These are phyloP conservation scores for Phyto melanocephala DNA, from an alignment of 2,888 invertebrate species.

Conservation along the genomic window DNA sequence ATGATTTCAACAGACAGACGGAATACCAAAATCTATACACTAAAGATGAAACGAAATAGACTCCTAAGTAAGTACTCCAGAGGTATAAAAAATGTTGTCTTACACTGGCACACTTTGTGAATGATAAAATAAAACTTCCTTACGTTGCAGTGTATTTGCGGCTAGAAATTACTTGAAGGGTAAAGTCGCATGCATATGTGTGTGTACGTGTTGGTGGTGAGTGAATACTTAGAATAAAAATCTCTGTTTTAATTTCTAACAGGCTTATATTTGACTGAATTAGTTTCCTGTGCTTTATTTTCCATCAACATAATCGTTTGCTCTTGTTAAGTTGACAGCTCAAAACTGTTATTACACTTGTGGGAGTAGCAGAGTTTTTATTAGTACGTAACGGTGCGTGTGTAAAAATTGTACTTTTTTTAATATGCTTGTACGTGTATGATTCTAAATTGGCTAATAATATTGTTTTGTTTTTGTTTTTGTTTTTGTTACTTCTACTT, in stretches of 20 bases:
- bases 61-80: too few relatives aligned
- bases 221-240: not conserved
- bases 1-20: too few relatives aligned
- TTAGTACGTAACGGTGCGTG: not conserved
- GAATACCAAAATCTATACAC: too few relatives aligned
- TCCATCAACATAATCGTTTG: not conserved
- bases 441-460: not conserved
- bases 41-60: too few relatives aligned
- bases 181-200: too few relatives aligned
- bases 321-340: not conserved
- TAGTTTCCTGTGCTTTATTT: not conserved
- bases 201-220: not conserved
- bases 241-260: not conserved
- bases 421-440: not conserved
- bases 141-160: too few relatives aligned
- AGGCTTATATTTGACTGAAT: not conserved
- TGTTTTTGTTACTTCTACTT: too few relatives aligned
- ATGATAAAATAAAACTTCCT: too few relatives aligned
- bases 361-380: not conserved
- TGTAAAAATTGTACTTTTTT: not conserved
- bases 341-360: not conserved
- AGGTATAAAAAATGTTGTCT: too few relatives aligned
- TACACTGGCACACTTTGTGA: too few relatives aligned
- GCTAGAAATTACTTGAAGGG: too few relatives aligned
- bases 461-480: not conserved